Conservation (phyloP, 2,113 vertebrate genomes). For the Pristiophorus japonicus region DNA sequence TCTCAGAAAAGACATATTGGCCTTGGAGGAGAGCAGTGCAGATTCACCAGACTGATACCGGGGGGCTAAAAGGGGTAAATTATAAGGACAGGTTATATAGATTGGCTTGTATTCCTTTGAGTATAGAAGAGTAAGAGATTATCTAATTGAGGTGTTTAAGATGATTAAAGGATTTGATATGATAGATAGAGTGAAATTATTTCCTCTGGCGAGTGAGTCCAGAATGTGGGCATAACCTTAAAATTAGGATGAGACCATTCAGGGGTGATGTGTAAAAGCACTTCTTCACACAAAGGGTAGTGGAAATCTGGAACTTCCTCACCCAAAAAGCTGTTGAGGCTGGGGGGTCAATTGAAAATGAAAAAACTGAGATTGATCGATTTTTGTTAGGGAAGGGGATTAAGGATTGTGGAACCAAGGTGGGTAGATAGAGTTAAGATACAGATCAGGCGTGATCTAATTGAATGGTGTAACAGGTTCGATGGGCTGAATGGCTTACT, state of each 20-base stretch:
- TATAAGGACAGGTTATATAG: neutral
- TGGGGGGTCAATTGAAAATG: too few species aligned
- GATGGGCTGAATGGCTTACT: neutral
- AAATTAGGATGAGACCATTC: neutral
- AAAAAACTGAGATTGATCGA: too few species aligned
- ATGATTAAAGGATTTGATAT: neutral
- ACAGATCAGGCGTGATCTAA: neutral
- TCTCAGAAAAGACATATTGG: neutral
- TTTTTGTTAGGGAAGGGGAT: too few species aligned
- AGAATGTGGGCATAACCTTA: neutral
- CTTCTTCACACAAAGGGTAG: neutral
- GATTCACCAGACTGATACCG: neutral
- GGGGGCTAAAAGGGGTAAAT: neutral
- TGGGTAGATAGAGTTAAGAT: too few species aligned
- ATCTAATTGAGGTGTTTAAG: neutral
- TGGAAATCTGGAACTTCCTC: too few species aligned
- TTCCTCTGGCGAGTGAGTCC: too few species aligned
- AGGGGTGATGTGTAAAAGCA: neutral
- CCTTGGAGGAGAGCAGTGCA: neutral
- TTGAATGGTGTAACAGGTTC: neutral
- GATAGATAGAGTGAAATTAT: too few species aligned
- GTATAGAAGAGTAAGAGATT: neutral
- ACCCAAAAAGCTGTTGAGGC: too few species aligned
- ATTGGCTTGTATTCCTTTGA: neutral
- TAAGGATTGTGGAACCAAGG: too few species aligned